Evolutionary conservation across 2,113 vertebrate genomes (phyloP), one percentile per base, ranked within the genome.

Genomic region (Hemibagrus wyckioides): DNA sequence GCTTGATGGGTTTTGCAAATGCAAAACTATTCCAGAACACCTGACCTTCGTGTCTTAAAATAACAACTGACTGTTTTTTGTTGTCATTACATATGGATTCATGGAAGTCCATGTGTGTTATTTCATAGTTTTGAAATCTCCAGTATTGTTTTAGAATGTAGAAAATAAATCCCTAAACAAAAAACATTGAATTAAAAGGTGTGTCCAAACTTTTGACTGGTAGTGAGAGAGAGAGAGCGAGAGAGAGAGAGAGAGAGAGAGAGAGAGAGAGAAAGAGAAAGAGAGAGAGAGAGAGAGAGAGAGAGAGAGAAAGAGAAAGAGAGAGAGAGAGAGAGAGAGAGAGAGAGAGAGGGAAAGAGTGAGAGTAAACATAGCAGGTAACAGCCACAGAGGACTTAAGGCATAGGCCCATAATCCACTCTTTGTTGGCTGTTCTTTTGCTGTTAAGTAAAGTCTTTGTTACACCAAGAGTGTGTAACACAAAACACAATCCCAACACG

Each of bases 301-400:
- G 50, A 56, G n/a, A 80, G 50, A 54, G 84, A 44, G 71, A 61
- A 54, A 48, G 69, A 61, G 52, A 50, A 57, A 30, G 30, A 28
- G 83, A 19, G 52, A 41, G 48, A 56, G 54, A 36, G 83, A 10
- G 67, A 75, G 54, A 23, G 48, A 79, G 76, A 77, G 25, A 77
- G 75, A 77, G 44, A 76, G 44, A 76, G 41, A 76, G 73, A 77
- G 13, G 52, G 48, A 79, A 6, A 79, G 48, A 80, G n/a, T 36
- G 50, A 56, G n/a, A 56, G 50, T 30, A 77, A 77, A 76, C 85
- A 90, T 85, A 83, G 86, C 89, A 90, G 89, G 89, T 89, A 86
- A 87, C 87, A 90, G 89, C 85, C 76, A 87, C 88, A 86, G 71
- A 85, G 79, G 84, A 86, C 86, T 90, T 90, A 89, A 90, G 82